A percentile compares a stretch with the other conserved stretches of the same genome.
phyloP scores from a whole-genome alignment of 2,113 vertebrate species.

The Xiphorhynchus elegans region DNA sequence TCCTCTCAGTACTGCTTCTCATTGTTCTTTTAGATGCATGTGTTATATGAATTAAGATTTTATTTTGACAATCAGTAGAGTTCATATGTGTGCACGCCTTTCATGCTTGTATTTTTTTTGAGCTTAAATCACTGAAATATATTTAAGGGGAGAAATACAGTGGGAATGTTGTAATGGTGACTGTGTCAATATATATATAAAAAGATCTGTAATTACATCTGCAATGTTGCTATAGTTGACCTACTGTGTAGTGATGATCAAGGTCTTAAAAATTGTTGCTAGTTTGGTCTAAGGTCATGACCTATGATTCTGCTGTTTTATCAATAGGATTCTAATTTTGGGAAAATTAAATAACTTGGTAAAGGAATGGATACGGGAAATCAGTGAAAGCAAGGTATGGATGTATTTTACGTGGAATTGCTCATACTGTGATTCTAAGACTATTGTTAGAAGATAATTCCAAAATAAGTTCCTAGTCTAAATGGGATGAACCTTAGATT shows the following conservation, averaged over 20 bases:
- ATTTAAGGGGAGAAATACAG: background rate
- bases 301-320: constrained; percentile 35
- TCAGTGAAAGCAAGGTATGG: constrained; percentile 88
- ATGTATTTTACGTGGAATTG: background rate
- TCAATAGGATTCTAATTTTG: constrained; percentile 87
- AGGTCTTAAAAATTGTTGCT: background rate
- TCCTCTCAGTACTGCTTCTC: background rate
- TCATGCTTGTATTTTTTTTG: background rate
- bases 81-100: background rate
- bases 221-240: background rate
- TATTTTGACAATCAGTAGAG: background rate
- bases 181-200: background rate
- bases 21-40: background rate
- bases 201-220: background rate
- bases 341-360: constrained; percentile 88
- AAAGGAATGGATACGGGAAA: constrained; percentile 90
- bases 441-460: background rate
- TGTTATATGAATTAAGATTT: background rate
- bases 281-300: background rate
- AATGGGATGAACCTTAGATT: background rate
- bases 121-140: background rate
- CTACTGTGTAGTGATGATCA: background rate
- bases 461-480: background rate
- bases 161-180: background rate
- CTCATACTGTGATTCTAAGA: background rate